Conservation (phyloP, 1,140 invertebrate genomes). For the Dendrolimus punctatus region DNA sequence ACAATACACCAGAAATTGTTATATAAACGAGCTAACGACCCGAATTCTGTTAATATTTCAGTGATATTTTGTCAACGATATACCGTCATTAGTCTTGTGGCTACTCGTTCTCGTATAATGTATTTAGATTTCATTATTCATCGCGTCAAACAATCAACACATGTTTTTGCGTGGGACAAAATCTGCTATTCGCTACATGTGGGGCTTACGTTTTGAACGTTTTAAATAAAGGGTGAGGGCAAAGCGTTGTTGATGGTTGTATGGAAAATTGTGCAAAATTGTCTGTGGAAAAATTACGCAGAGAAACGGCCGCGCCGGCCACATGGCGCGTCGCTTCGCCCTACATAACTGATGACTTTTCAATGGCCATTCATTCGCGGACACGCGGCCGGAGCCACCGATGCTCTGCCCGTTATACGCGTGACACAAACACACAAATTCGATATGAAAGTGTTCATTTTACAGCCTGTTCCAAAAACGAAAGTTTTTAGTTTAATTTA, state of each 20-base stretch:
- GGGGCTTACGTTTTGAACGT: constrained; percentile 21
- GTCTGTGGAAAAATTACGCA: constrained; percentile 59
- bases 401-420: too few relatives aligned
- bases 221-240: constrained; percentile 34
- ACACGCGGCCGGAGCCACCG: constrained; percentile 15
- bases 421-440: too few relatives aligned
- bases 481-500: too few relatives aligned
- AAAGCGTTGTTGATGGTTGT: constrained; percentile 37
- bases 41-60: too few relatives aligned
- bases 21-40: too few relatives aligned
- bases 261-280: constrained; percentile 55
- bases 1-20: too few relatives aligned
- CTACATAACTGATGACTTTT: constrained; percentile 68
- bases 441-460: too few relatives aligned
- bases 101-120: constrained; percentile 2
- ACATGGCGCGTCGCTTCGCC: constrained; percentile 60
- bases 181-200: constrained; percentile 14
- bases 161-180: constrained; percentile 12
- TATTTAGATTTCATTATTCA: constrained; percentile 23
- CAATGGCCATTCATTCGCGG: constrained; percentile 61
- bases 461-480: too few relatives aligned
- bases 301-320: constrained; percentile 38
- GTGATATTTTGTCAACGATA: too few relatives aligned
- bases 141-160: constrained; percentile 17
- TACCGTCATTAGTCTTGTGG: neutral